Percentiles rank a stretch among this genome's conserved stretches.
Evolutionary conservation across 2,113 vertebrate genomes (phyloP).

Genomic region (Neotoma lepida): DNA sequence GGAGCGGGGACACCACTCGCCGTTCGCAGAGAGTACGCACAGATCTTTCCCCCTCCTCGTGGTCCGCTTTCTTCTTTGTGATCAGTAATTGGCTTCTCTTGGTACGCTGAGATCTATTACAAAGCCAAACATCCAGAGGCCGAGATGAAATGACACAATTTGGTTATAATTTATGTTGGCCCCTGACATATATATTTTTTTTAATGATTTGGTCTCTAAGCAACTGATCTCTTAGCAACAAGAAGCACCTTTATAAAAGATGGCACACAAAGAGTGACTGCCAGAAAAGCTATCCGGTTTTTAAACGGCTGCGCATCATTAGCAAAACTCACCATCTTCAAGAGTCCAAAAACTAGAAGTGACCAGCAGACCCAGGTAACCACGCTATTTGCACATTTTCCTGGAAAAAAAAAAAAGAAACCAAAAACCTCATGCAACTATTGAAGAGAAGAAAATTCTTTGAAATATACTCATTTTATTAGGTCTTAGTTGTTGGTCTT

Average conservation of each 20-base stretch:
- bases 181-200: conserved; percentile 85
- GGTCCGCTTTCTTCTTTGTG: conserved; percentile 76
- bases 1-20: conserved; percentile 47
- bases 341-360: conserved; percentile 76
- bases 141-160: conserved; percentile 83
- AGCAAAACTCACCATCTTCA: conserved; percentile 79
- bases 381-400: conserved; percentile 79
- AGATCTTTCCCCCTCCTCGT: conserved; percentile 68
- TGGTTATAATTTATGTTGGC: conserved; percentile 82
- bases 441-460: conserved; percentile 63
- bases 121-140: conserved; percentile 66
- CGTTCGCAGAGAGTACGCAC: conserved; percentile 46
- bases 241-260: conserved; percentile 91
- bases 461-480: conserved; percentile 72
- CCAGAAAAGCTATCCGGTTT: conserved; percentile 82
- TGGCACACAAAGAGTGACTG: conserved; percentile 85
- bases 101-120: conserved; percentile 76
- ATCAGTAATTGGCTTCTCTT: conserved; percentile 59
- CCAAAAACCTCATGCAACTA: conserved; percentile 74
- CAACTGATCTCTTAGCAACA: conserved; percentile 93
- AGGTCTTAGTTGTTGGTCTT: conserved; percentile 71
- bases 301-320: conserved; percentile 79
- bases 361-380: conserved; percentile 85
- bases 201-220: conserved; percentile 87
- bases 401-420: conserved; percentile 47